Percentiles rank a stretch among this genome's conserved stretches.
phyloP scores from a whole-genome alignment of 2,113 vertebrate genomes.

The Oryzias javanicus region DNA sequence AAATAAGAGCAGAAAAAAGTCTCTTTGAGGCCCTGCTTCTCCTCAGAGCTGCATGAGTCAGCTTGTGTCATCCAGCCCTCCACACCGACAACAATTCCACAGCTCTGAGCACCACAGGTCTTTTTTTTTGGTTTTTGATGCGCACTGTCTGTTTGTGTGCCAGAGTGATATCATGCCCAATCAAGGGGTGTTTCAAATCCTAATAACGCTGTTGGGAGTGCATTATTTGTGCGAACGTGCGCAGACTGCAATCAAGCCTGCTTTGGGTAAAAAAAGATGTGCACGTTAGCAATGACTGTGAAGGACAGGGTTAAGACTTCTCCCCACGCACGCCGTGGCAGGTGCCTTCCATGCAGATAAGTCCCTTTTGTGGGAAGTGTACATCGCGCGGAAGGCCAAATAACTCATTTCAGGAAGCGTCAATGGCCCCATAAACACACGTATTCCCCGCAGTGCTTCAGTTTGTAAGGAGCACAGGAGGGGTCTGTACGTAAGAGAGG shows the following conservation, averaged over 20 bases:
- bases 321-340: conserved; percentile 16
- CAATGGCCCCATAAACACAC: conserved; percentile 30
- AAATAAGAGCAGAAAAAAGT: conserved; percentile 28
- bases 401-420: conserved; percentile 28
- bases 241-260: conserved; percentile 73
- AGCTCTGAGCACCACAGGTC: conserved; percentile 56
- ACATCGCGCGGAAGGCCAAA: conserved; percentile 22
- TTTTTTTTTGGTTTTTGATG: conserved; percentile 64
- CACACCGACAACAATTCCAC: conserved; percentile 34
- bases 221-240: conserved; percentile 77
- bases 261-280: conserved; percentile 51
- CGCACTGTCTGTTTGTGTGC: conserved; percentile 73
- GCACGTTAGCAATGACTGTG: conserved; percentile 63
- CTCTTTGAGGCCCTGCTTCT: conserved; percentile 59
- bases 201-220: conserved; percentile 80
- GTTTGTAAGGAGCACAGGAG: conserved; percentile 47
- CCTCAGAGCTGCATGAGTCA: conserved; percentile 55
- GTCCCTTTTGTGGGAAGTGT: conserved; percentile 17
- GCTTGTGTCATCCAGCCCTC: conserved; percentile 31
- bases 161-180: conserved; percentile 78
- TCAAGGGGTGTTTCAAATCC: conserved; percentile 80
- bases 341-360: conserved; percentile 6
- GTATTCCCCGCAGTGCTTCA: conserved; percentile 45
- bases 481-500: conserved; percentile 50
- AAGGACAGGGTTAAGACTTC: conserved; percentile 56